A percentile compares a stretch with the other conserved stretches of the same genome.
phyloP scores from a whole-genome alignment of 2,113 vertebrate species.

The Cromileptes altivelis region DNA sequence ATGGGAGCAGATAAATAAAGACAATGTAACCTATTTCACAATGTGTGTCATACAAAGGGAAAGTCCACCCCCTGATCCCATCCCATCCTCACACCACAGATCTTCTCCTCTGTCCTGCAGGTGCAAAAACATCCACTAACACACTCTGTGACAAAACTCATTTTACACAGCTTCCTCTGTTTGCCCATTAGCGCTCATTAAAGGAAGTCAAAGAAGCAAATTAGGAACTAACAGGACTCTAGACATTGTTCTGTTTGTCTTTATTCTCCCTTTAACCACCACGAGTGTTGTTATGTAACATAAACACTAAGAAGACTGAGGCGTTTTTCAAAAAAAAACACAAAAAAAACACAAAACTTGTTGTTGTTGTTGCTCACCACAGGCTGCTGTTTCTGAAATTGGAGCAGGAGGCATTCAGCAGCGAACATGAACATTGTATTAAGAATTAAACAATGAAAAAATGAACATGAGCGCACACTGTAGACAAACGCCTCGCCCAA shows the following conservation, averaged over 20 bases:
- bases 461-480: background rate
- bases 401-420: constrained; percentile 11
- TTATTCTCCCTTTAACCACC: constrained; percentile 18
- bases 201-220: constrained; percentile 16
- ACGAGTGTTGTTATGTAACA: constrained; percentile 33
- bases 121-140: background rate
- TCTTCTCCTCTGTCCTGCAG: constrained; percentile 8
- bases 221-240: constrained; percentile 7
- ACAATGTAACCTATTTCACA: constrained; percentile 1
- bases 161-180: constrained; percentile 16
- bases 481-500: constrained; percentile 9
- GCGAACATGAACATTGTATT: background rate
- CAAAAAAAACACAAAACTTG: too few relatives aligned
- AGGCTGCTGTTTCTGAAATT: constrained; percentile 18
- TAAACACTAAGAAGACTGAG: constrained; percentile 28
- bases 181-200: constrained; percentile 11
- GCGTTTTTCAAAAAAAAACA: background rate
- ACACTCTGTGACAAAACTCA: background rate
- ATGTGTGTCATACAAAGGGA: background rate
- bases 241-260: constrained; percentile 31
- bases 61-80: background rate
- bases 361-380: constrained; percentile 19
- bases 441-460: background rate
- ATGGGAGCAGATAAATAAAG: background rate
- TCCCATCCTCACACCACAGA: constrained; percentile 18